Percentiles rank a stretch among this genome's conserved stretches.
phyloP scores from a whole-genome alignment of 2,888 invertebrate genomes.

The Petrolisthes manimaculis region DNA sequence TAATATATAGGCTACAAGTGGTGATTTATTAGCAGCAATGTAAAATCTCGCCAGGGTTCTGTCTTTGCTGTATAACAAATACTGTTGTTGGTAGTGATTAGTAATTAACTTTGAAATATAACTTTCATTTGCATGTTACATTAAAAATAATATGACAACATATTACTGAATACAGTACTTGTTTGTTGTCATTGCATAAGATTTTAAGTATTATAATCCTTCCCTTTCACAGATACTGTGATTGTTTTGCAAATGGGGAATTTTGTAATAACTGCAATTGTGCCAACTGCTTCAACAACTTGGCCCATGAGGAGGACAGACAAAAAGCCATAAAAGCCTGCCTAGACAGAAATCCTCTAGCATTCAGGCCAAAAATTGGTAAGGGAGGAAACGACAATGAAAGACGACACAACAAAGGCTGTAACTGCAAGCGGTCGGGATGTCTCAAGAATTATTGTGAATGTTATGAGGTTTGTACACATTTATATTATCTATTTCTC shows the following conservation, averaged over 20 bases:
- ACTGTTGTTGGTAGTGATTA: no score
- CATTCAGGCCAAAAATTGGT: slow-evolving; percentile 98
- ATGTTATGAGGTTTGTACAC: slow-evolving; percentile 89
- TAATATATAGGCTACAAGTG: no score
- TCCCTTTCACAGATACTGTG: slow-evolving; percentile 80
- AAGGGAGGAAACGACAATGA: slow-evolving; percentile 82
- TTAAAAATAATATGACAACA: no score
- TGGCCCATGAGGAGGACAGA: slow-evolving; percentile 93
- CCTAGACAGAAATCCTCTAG: slow-evolving; percentile 94
- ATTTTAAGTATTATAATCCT: slow-evolving; percentile 29
- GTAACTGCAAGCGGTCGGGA: slow-evolving; percentile 97
- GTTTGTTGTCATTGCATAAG: neutral
- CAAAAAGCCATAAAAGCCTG: slow-evolving; percentile 93
- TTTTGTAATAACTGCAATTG: slow-evolving; percentile 98
- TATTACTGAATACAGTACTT: no score
- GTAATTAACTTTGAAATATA: no score
- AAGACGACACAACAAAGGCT: slow-evolving; percentile 95
- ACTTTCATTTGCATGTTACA: no score
- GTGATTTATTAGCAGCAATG: no score
- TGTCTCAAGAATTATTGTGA: slow-evolving; percentile 99
- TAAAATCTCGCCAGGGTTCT: no score
- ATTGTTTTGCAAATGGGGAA: slow-evolving; percentile 99
- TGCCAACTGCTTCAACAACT: slow-evolving; percentile 95
- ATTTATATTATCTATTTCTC: neutral
- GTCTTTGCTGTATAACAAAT: no score